Base-by-base conservation (phyloP, 2,888 invertebrate species). In the Melinaea marsaeus region DNA sequence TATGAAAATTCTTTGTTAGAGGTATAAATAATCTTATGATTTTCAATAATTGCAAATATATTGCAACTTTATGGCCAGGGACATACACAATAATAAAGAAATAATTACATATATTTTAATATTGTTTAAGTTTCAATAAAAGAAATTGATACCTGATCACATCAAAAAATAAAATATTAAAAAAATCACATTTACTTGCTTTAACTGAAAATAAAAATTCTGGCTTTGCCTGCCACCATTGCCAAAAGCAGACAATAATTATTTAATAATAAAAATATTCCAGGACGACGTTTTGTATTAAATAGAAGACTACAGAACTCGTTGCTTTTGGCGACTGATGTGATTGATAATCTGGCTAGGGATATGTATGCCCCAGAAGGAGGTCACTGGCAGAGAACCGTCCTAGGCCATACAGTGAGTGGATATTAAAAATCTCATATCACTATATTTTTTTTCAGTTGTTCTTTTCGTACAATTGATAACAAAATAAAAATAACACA, bases 381-480 rank as follows among this genome's bases (percentile, higher is more conserved):
- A 37, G 70, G 71, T 56, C 72, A 76, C 32, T 81, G 81, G 82
- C 79, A 77, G 62, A 76, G 75, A 58, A 74, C 71, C 5, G 48
- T 83, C 13, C 66, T 85, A 33, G 84, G 85, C 59, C 81, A 82
- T 47, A 73, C 76, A 71, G 87, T 87, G 78, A 66, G 83, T 32
- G 32, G 42, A 42, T 32, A 32, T 32, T 32, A 32, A 32, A 32
- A 0, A 9, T 9, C 32, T 22, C 4, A 7, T n/a, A 13, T 6
- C 7, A 22, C 7, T 48, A 2, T 48, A 48, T n/a, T n/a, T 22
- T 48, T 13, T 48, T 7, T 7, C 2, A n/a, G 13, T 46, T 46
- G n/a, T 46, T n/a, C n/a, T 11, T 46, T 46, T 46, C n/a, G 46
- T n/a, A 46, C 13, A 46, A 22, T 48, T 22, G 6, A 11, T 22